Base-by-base conservation (phyloP, 1,140 invertebrate species). In the Leucophenga varia region DNA sequence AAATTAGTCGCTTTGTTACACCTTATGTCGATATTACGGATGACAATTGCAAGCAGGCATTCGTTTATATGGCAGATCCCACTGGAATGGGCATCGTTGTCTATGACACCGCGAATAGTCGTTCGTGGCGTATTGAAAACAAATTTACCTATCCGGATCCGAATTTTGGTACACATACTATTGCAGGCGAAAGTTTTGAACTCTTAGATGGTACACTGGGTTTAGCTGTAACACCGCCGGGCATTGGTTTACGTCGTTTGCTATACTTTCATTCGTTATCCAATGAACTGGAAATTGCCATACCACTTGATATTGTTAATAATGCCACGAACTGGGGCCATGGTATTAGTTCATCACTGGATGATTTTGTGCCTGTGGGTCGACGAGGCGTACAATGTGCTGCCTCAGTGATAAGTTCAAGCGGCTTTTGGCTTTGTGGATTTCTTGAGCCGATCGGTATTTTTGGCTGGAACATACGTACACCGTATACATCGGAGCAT, bases 61-160 rank as follows among this genome's bases (percentile, higher is more conserved):
- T 80, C 48, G 84, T 87, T 9, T 91, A 91, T 54, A 78, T 89
- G 7, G 84, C 87, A 1, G 88, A 91, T 56, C 85, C 88, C 2
- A 80, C 81, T 1, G 81, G 79, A 2, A 88, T 79, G 61, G 80
- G 79, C 1, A 51, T 91, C 1, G 60, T 89, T 1, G 86, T 90
- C 3, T 86, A 87, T 47, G 85, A 89, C 60, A 78, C 81, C 1
- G 48, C 54, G 0, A 70, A 69, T 2, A 57, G 78, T 16, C 74
- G 54, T 19, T 85, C 85, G 0, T 90, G 88, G 88, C 81, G 79
- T 43, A 80, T 85, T 14, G 76, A 72, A 1, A 86, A 87, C 61
- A 84, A 86, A 25, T 77, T 82, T 1, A 83, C 88, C 51, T 88
- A 83, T 61, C 87, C 88, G 0, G 84, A 82, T 71, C 87, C 87